A percentile compares a stretch with the other conserved stretches of the same genome.
Conservation (phyloP, 1,140 invertebrate genomes). For the Saccostrea glomerata region DNA sequence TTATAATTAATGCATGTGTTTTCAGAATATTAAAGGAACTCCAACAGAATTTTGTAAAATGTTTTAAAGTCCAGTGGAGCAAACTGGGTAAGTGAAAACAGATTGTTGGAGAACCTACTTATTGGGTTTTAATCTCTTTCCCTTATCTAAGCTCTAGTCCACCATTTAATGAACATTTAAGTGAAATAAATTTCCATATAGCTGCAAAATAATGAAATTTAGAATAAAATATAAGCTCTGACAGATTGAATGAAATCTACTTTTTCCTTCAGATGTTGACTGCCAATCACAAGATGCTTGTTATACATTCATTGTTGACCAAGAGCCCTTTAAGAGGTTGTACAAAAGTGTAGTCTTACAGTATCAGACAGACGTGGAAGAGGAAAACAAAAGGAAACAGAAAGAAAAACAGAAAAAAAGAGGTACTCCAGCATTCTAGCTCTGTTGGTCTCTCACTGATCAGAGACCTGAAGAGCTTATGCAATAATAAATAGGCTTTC, state of each 20-base stretch:
- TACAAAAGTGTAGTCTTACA: not conserved
- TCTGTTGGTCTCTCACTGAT: not conserved
- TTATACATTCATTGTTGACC: not conserved
- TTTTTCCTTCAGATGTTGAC: not conserved
- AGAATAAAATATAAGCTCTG: not conserved
- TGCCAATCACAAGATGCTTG: not conserved
- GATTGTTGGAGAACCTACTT: not conserved
- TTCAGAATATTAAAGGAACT: not conserved
- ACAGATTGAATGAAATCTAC: not conserved
- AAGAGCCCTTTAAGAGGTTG: not conserved
- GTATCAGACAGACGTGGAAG: not conserved
- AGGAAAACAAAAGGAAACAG: not conserved
- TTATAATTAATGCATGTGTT: not conserved
- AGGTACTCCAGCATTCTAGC: not conserved
- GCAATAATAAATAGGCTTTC: not conserved
- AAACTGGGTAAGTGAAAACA: not conserved
- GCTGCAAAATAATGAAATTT: not conserved
- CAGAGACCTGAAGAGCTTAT: no score
- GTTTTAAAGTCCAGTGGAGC: constrained; percentile 9
- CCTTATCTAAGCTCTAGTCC: not conserved
- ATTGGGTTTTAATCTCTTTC: not conserved
- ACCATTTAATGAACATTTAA: not conserved
- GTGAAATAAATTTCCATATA: not conserved
- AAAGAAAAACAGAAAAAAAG: not conserved
- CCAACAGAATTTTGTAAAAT: constrained; percentile 19